Percentiles rank a stretch among this genome's conserved stretches.
Conservation (phyloP, 2,888 invertebrate species). For the Papilio demoleus region DNA sequence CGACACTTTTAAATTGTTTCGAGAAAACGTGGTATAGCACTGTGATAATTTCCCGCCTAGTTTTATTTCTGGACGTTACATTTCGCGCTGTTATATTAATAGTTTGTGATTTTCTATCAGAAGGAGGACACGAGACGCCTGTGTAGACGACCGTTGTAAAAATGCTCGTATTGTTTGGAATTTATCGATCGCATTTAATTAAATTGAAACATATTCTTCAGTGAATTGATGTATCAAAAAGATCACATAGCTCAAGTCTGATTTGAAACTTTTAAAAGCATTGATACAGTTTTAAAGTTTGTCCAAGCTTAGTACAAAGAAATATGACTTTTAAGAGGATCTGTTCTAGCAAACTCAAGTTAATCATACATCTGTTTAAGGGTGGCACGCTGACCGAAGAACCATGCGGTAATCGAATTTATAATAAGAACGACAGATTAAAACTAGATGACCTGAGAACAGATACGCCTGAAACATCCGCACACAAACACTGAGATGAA, state of each 20-base stretch:
- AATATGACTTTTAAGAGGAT: background rate
- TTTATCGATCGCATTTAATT: background rate
- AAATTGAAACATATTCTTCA: background rate
- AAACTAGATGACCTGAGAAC: conserved; percentile 30
- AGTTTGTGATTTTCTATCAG: conserved; percentile 47
- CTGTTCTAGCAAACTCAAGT: background rate
- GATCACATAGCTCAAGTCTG: background rate
- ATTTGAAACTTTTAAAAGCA: background rate
- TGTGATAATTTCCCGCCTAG: conserved; percentile 57
- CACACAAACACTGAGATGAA: conserved; percentile 32
- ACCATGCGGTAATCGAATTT: conserved; percentile 30
- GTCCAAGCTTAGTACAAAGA: background rate
- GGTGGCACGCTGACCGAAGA: conserved; percentile 24
- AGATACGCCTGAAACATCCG: conserved; percentile 34
- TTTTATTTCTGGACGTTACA: conserved; percentile 72
- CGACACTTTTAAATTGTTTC: conserved; percentile 57
- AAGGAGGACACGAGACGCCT: conserved; percentile 53
- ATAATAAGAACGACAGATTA: conserved; percentile 31
- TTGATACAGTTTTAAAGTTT: background rate
- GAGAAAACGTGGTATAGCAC: conserved; percentile 51
- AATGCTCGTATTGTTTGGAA: conserved; percentile 22
- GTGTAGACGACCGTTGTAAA: conserved; percentile 35
- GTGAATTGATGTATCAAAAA: background rate
- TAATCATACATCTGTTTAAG: background rate
- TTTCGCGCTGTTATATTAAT: conserved; percentile 67